Evolutionary conservation across 1,140 invertebrate species (phyloP).

Genomic region (Drosophila sechellia): DNA sequence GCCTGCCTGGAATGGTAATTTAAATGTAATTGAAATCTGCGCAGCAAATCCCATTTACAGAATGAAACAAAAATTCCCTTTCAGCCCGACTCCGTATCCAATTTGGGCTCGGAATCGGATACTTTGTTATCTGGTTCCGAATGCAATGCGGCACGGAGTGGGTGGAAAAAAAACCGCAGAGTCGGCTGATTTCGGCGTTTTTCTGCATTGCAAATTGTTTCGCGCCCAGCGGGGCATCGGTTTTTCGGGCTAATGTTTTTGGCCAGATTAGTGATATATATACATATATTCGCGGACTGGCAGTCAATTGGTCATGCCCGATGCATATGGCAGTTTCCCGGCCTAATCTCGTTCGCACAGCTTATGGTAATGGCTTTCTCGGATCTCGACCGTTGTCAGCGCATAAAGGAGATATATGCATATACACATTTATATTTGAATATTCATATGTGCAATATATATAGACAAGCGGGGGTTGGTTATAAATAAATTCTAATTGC

Average conservation of each 20-base stretch:
- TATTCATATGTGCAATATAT: constrained; percentile 20
- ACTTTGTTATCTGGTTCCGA: constrained; percentile 42
- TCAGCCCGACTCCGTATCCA: constrained; percentile 8
- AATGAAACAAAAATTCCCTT: constrained; percentile 41
- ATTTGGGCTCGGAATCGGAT: constrained; percentile 27
- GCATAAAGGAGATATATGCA: constrained; percentile 34
- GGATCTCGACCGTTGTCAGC: constrained; percentile 50
- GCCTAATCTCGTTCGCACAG: constrained; percentile 66
- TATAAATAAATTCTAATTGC: constrained; percentile 79
- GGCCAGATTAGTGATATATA: constrained; percentile 59
- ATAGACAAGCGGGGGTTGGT: background rate
- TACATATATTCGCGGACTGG: constrained; percentile 55
- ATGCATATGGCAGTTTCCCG: constrained; percentile 54
- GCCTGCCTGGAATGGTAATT: constrained; percentile 64
- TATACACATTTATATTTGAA: constrained; percentile 21
- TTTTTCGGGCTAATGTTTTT: constrained; percentile 46
- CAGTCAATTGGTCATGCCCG: constrained; percentile 67
- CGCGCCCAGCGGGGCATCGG: background rate
- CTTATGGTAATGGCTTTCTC: constrained; percentile 66
- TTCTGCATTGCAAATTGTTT: constrained; percentile 50
- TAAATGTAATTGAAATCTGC: constrained; percentile 78
- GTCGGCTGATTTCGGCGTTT: constrained; percentile 36
- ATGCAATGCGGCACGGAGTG: constrained; percentile 29
- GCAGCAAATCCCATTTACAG: constrained; percentile 64
- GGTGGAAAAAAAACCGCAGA: constrained; percentile 50